Base-by-base conservation (phyloP, 2,888 invertebrate species). In the Incurvaria masculella region DNA sequence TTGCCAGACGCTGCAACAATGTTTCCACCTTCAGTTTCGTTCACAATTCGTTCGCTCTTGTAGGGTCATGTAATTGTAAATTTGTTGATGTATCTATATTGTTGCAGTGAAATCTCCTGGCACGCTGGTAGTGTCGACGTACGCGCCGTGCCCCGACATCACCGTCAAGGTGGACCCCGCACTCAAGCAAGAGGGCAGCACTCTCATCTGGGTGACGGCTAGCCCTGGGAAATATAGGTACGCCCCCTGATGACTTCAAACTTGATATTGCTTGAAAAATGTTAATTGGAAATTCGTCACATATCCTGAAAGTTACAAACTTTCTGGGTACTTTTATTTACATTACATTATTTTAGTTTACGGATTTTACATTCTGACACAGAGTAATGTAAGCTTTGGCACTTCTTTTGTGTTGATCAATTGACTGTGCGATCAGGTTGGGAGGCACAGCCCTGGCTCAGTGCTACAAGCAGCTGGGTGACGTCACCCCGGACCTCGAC, bases 381-480 rank as follows among this genome's bases (percentile, higher is more conserved):
- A n/a, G n/a, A n/a, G n/a, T n/a, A n/a, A n/a, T n/a, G n/a, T n/a
- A n/a, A n/a, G n/a, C n/a, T n/a, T n/a, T n/a, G n/a, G n/a, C n/a
- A n/a, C n/a, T n/a, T n/a, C n/a, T n/a, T n/a, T n/a, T n/a, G n/a
- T n/a, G n/a, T n/a, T n/a, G n/a, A n/a, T n/a, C n/a, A n/a, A n/a
- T n/a, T n/a, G n/a, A n/a, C n/a, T n/a, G n/a, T n/a, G n/a, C n/a
- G n/a, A n/a, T n/a, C 58, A 83, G 97, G 48, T 75, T 97, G 11
- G 97, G 97, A 8, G 98, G 97, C 2, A 90, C 95, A 1, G 92
- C 97, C 0, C 70, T 98, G 41, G 95, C 96, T 1, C 98, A 98
- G 64, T 91, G 91, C 55, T 94, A 86, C 66, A 82, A 84, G 46
- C 94, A 96, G 68, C 80, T 94, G 39, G 96, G 96, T 6, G 81